Conservation (phyloP, 2,797 vertebrate genomes). For the Hippoglossus hippoglossus region DNA sequence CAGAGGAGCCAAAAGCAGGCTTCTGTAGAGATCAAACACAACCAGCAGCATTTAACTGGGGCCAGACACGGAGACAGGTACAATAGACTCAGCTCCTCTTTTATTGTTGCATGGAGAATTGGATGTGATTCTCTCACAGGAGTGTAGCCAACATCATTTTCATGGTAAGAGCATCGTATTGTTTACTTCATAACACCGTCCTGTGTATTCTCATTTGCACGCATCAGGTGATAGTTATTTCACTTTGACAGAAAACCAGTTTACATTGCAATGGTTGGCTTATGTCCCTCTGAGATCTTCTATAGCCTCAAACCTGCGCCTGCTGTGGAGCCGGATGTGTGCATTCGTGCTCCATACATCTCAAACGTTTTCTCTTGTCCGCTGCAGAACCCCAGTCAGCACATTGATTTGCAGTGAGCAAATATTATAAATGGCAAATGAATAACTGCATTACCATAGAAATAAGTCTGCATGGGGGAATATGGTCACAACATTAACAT, state of each 20-base stretch:
- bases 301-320: slow-evolving; percentile 7
- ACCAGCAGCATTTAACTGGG: slow-evolving; percentile 56
- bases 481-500: slow-evolving; percentile 61
- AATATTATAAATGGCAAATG: slow-evolving; percentile 68
- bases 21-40: slow-evolving; percentile 72
- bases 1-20: slow-evolving; percentile 64
- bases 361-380: slow-evolving; percentile 19
- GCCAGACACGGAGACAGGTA: slow-evolving; percentile 54
- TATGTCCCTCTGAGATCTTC: slow-evolving; percentile 8
- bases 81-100: slow-evolving; percentile 41
- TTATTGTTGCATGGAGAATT: slow-evolving; percentile 46
- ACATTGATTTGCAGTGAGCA: slow-evolving; percentile 55
- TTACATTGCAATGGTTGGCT: neutral
- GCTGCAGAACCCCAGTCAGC: slow-evolving; percentile 29
- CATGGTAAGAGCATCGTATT: slow-evolving; percentile 37
- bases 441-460: slow-evolving; percentile 77
- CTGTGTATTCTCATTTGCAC: slow-evolving; percentile 39
- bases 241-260: slow-evolving; percentile 32
- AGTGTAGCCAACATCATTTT: slow-evolving; percentile 52
- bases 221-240: slow-evolving; percentile 41
- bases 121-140: slow-evolving; percentile 43
- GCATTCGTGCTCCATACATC: slow-evolving; percentile 23
- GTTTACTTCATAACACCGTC: slow-evolving; percentile 38
- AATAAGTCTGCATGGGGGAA: slow-evolving; percentile 62
- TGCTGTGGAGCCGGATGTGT: slow-evolving; percentile 11